Evolutionary conservation across 2,888 invertebrate genomes (phyloP), one percentile per base, ranked within the genome.

Genomic region (Morpho achilles): DNA sequence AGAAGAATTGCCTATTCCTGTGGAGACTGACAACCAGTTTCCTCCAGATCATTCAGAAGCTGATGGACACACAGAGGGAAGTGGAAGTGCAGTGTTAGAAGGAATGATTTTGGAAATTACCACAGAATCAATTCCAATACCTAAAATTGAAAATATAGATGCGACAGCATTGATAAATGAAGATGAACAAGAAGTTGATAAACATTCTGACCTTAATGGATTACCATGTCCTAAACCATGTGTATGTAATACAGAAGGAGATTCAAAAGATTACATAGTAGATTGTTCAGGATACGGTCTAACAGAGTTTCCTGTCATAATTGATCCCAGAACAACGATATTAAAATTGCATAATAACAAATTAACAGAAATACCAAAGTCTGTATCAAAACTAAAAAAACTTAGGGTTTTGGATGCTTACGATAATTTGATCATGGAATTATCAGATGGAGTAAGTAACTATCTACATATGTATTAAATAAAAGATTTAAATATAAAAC

Each of bases 211-310:
- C 62, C 65, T 56, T 49, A 45, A 54, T 10, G 60, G 56, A 53
- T 50, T 56, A 5, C 59, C 68, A 8, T 89, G 89, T 56, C 88
- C 89, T 9, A 71, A 74, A 42, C 73, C 74, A 52, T 89, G 90
- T 63, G 75, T 82, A 23, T 89, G 89, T 64, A 80, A 75, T 63
- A 69, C 75, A 60, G 87, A 88, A 70, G 82, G 80, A n/a, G 74
- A 72, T 50, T 65, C 76, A 32, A 69, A 73, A 39, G 70, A 78
- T 51, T 84, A 79, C 47, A 73, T 82, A 3, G 84, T 88, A 6
- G 85, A 91, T 73, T 93, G 93, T 73, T 83, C 91, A 8, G 83
- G 88, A 66, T 82, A 80, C 58, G 82, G 78, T 43, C 75, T 93
- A 56, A 84, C 84, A 16, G 84, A 90, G 69, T 79, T 93, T 53